Conservation (phyloP, 2,888 invertebrate genomes). For the Lysandra coridon region DNA sequence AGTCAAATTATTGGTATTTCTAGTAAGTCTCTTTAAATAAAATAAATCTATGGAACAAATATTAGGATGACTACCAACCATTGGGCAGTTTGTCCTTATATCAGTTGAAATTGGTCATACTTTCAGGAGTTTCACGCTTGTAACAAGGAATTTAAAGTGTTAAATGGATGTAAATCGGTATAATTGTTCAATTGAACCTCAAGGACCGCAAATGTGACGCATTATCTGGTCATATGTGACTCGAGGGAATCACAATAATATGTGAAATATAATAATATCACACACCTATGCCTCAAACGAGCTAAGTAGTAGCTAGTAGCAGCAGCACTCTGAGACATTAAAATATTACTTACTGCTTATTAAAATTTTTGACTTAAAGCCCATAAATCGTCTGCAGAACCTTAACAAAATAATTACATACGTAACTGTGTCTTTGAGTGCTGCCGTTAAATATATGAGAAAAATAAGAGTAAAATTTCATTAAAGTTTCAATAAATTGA, state of each 20-base stretch:
- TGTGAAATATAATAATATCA: not conserved
- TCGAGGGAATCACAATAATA: not conserved
- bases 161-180: not conserved
- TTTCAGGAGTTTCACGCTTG: not conserved
- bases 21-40: too few species aligned
- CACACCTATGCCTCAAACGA: not conserved
- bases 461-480: not conserved
- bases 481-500: not conserved
- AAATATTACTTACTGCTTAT: too few species aligned
- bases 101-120: too few species aligned
- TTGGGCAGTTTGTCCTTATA: too few species aligned
- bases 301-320: not conserved
- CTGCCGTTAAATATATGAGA: not conserved
- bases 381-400: not conserved
- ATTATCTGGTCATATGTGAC: not conserved
- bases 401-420: not conserved
- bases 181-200: constrained; percentile 24
- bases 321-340: too few species aligned
- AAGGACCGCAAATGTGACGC: constrained; percentile 23
- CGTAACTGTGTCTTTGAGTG: not conserved
- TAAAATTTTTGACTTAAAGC: too few species aligned
- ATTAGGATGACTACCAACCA: too few species aligned
- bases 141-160: not conserved
- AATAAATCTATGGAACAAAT: too few species aligned
- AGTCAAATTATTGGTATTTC: too few species aligned